Evolutionary conservation across 2,797 vertebrate genomes (phyloP).

Genomic region (Spea hammondii): DNA sequence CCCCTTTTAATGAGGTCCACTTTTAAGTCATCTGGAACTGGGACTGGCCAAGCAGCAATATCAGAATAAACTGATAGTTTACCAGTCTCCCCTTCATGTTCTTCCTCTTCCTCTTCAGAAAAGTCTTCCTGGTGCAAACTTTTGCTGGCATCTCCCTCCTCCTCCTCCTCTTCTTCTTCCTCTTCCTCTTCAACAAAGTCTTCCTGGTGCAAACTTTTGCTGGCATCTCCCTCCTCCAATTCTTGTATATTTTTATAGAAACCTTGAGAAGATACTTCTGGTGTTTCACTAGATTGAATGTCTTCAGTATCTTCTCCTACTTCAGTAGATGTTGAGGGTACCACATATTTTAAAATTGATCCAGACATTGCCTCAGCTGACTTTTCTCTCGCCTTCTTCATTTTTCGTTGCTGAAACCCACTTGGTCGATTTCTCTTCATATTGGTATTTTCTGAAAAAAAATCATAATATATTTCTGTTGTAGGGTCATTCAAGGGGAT

Average conservation of each 20-base stretch:
- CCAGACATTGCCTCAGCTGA: too few relatives aligned
- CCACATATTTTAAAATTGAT: too few relatives aligned
- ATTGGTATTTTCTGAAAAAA: neutral
- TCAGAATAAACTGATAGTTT: neutral
- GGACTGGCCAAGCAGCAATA: constrained; percentile 1
- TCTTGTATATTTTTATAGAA: neutral
- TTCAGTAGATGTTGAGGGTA: constrained; percentile 1
- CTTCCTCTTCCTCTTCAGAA: neutral
- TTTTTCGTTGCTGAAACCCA: neutral
- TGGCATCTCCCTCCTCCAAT: neutral
- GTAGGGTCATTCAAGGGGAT: neutral
- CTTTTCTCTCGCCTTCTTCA: neutral
- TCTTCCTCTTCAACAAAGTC: too few relatives aligned
- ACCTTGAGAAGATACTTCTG: constrained; percentile 1
- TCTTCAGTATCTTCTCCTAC: neutral
- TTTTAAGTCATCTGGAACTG: neutral
- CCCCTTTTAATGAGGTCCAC: neutral
- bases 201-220: too few relatives aligned
- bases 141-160: too few relatives aligned
- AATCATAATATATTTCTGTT: neutral
- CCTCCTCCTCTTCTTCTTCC: too few relatives aligned
- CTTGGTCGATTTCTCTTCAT: constrained; percentile 12
- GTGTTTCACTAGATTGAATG: constrained; percentile 5
- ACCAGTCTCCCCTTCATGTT: neutral
- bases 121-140: too few relatives aligned